Base-by-base conservation (phyloP, 2,797 vertebrate species). In the Synanceia verrucosa region DNA sequence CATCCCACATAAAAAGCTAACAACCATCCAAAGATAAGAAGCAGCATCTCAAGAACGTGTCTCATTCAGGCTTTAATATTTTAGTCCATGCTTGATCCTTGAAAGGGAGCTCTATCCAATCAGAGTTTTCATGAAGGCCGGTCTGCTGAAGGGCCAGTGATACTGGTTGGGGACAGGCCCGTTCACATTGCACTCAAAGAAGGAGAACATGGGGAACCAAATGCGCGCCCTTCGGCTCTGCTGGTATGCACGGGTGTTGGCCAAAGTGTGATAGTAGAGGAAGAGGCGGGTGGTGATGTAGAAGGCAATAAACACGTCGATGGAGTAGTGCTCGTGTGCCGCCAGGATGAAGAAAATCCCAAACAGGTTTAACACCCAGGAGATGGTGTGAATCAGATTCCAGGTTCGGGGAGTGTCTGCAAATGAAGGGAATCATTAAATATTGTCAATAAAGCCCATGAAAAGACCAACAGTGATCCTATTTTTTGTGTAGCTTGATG, bases 331-430 rank as follows among this genome's bases (percentile, higher is more conserved):
- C 90, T 99, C 97, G 59, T 99, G 97, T 62, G 96, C 97, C 16
- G 97, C 97, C 91, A 99, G 93, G 86, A 99, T 99, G 90, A 99
- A 99, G 94, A 99, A 99, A 84, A 99, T 99, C 76, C 97, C 97
- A 88, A 99, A 99, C 58, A 99, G 94, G 86, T 99, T 99, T 69
- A 99, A 91, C 84, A 99, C 97, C 97, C 97, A 99, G 67, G 97
- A 99, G 77, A 98, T 94, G 37, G 97, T 99, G 68, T 99, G 97
- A 82, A 99, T 95, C 89, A 98, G 94, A 93, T 98, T 96, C 97
- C 97, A 99, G 91, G 94, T 96, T 74, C 96, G 95, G 81, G 97
- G 97, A 0, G 96, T 98, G 91, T 99, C 97, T 99, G 56, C 36
- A 72, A 59, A n/a, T 4, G 4, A 66, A 58, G 59, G 6, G 5